phyloP scores from a whole-genome alignment of 1,140 invertebrate species.

The Atta colombica region DNA sequence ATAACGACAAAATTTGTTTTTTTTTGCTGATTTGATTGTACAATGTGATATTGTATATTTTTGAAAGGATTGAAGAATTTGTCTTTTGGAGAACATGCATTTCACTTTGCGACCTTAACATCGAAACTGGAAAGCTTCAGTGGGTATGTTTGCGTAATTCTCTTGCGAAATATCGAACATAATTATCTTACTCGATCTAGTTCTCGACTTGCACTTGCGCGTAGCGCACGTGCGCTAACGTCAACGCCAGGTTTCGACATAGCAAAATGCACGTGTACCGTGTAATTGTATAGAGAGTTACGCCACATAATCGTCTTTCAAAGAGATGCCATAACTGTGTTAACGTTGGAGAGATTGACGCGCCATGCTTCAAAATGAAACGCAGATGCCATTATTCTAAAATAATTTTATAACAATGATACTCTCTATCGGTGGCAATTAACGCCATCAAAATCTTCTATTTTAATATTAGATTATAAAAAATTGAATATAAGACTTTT shows the following conservation, averaged over 20 bases:
- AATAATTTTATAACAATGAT: conserved; percentile 7
- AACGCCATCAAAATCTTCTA: background rate
- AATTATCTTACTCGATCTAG: conserved; percentile 52
- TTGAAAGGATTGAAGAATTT: background rate
- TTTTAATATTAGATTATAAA: background rate
- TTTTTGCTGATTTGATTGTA: background rate
- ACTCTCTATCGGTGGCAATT: background rate
- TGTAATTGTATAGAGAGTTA: conserved; percentile 1
- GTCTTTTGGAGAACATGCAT: background rate
- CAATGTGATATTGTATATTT: background rate
- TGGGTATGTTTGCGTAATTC: conserved; percentile 36
- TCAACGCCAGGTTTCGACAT: background rate
- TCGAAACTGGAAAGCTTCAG: background rate
- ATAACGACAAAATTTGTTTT: background rate
- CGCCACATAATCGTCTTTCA: conserved; percentile 46
- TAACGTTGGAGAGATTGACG: conserved; percentile 32
- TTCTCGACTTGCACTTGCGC: conserved; percentile 19
- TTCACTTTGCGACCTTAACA: conserved; percentile 18
- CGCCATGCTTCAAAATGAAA: conserved; percentile 18
- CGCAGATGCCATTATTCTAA: conserved; percentile 10
- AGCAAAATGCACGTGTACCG: background rate
- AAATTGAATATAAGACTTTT: background rate
- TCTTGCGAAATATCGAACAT: conserved; percentile 45
- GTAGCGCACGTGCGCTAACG: conserved; percentile 16
- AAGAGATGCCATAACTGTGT: conserved; percentile 38